phyloP scores from a whole-genome alignment of 2,888 invertebrate genomes.

The Sarcophaga caerulescens region DNA sequence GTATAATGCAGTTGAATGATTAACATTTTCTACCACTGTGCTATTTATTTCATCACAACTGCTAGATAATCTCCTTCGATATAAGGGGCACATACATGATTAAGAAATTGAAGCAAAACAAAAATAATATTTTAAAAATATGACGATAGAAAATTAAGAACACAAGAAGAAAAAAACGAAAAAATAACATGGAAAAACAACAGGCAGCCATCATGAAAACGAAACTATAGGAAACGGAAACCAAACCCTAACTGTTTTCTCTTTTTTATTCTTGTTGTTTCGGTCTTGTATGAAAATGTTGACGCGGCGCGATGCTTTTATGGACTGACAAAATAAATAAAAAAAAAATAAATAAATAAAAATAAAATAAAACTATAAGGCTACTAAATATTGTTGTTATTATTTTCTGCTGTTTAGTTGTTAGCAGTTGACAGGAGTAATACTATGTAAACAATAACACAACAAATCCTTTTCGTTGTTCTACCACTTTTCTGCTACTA shows the following conservation, averaged over 20 bases:
- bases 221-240: conserved; percentile 63
- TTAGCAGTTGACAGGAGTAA: conserved; percentile 40
- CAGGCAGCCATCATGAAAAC: conserved; percentile 33
- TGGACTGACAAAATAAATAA: conserved; percentile 15
- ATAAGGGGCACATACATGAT: neutral
- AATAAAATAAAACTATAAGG: conserved; percentile 35
- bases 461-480: conserved; percentile 3
- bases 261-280: conserved; percentile 37
- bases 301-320: conserved; percentile 47
- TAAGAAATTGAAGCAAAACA: neutral
- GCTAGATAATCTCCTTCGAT: too few relatives aligned
- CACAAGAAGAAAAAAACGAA: conserved; percentile 9
- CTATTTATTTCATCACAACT: too few relatives aligned
- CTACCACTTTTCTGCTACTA: conserved; percentile 24
- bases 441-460: conserved; percentile 1
- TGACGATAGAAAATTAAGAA: neutral
- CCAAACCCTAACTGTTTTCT: conserved; percentile 57
- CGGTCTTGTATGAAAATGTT: conserved; percentile 62
- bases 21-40: too few relatives aligned
- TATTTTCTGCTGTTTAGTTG: neutral
- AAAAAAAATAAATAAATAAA: too few relatives aligned
- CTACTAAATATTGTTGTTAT: conserved; percentile 50
- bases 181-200: conserved; percentile 15
- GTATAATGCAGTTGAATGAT: too few relatives aligned
- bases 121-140: neutral